phyloP scores from a whole-genome alignment of 2,797 vertebrate genomes.

The Hozukius guyotensis region DNA sequence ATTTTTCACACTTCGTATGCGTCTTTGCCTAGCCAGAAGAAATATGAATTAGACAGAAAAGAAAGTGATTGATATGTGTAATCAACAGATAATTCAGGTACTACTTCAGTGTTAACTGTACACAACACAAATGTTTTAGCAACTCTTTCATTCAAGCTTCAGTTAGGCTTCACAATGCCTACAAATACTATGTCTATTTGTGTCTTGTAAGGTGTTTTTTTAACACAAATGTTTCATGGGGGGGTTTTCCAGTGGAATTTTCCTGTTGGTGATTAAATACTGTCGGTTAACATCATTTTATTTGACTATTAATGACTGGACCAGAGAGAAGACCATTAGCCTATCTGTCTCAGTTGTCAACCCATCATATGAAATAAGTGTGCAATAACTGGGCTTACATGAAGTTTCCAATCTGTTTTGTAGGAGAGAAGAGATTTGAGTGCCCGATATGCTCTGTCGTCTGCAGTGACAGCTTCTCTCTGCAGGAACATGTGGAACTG shows the following conservation, averaged over 20 bases:
- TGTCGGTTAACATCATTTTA: not conserved
- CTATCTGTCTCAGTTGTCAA: not conserved
- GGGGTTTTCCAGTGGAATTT: too few species aligned
- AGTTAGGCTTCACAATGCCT: not conserved
- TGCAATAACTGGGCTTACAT: not conserved
- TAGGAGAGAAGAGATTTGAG: slow-evolving; percentile 51
- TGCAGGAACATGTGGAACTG: slow-evolving; percentile 82
- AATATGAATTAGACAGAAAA: not conserved
- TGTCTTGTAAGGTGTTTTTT: not conserved
- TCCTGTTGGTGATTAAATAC: not conserved
- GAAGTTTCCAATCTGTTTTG: not conserved
- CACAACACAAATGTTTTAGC: not conserved
- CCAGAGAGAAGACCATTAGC: not conserved
- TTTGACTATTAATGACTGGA: not conserved
- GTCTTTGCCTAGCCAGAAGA: not conserved
- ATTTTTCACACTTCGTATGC: not conserved
- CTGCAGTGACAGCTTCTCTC: slow-evolving; percentile 60
- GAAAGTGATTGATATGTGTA: not conserved
- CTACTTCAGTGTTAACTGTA: not conserved
- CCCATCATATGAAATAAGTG: not conserved
- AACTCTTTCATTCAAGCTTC: not conserved
- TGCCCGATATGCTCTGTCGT: slow-evolving; percentile 75
- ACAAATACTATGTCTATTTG: not conserved
- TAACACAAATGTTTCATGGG: too few species aligned
- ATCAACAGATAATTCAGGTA: not conserved